phyloP scores from a whole-genome alignment of 2,797 vertebrate species.

The Acipenser oxyrinchus region DNA sequence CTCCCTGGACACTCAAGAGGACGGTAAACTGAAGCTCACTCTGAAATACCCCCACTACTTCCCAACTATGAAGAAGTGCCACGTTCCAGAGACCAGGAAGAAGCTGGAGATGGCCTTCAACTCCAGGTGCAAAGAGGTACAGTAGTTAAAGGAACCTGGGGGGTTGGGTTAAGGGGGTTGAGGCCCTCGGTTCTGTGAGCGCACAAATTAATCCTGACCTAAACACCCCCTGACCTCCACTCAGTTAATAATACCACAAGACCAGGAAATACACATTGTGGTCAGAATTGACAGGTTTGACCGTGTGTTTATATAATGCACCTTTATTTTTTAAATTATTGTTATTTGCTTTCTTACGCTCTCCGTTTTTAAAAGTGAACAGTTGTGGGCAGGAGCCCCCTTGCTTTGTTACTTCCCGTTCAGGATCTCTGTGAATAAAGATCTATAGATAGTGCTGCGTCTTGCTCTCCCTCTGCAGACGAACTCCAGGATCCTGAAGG shows the following conservation, averaged over 20 bases:
- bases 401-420: no score
- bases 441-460: neutral
- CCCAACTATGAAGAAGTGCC: slow-evolving; percentile 92
- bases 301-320: no score
- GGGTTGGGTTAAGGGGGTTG: neutral
- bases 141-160: neutral
- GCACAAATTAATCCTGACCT: no score
- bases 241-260: no score
- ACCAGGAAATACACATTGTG: no score
- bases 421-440: no score
- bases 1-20: slow-evolving; percentile 76
- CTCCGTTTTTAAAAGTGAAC: no score
- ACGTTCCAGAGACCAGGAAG: slow-evolving; percentile 75
- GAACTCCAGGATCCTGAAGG: slow-evolving; percentile 80
- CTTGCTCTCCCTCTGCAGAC: slow-evolving; percentile 50
- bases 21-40: slow-evolving; percentile 78
- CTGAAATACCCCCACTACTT: slow-evolving; percentile 96
- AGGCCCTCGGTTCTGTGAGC: no score
- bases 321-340: neutral
- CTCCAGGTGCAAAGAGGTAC: slow-evolving; percentile 87
- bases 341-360: no score
- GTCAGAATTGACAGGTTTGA: no score
- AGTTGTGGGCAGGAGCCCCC: no score
- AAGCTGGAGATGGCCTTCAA: slow-evolving; percentile 88
- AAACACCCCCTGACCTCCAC: no score